Conservation (phyloP, 2,797 vertebrate genomes). For the Lagorchestes hirsutus region DNA sequence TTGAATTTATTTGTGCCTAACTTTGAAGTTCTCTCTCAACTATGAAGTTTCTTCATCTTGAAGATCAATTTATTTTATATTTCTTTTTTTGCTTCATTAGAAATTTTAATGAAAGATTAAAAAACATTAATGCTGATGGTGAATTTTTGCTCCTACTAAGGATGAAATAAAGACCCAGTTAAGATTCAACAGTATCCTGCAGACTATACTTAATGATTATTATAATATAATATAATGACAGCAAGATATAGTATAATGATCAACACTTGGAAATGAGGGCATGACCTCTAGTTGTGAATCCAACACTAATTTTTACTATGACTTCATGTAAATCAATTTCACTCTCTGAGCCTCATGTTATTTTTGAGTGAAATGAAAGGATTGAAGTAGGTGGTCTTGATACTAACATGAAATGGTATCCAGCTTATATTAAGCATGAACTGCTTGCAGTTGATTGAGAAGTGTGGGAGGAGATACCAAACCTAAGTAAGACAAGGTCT, state of each 20-base stretch:
- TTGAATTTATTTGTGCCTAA: not conserved
- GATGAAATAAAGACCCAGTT: not conserved
- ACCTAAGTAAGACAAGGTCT: not conserved
- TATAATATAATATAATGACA: not conserved
- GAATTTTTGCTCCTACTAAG: not conserved
- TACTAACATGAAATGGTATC: not conserved
- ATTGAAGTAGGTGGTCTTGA: fast-evolving
- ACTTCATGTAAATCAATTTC: not conserved
- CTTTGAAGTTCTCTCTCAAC: not conserved
- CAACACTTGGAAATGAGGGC: not conserved
- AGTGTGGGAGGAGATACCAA: not conserved
- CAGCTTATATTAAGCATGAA: not conserved
- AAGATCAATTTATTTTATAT: not conserved
- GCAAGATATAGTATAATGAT: not conserved
- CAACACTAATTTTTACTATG: not conserved
- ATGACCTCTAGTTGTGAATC: not conserved
- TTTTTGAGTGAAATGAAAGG: not conserved
- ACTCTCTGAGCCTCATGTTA: not conserved
- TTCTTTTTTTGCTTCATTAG: not conserved
- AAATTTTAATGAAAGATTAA: not conserved
- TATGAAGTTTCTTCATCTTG: not conserved
- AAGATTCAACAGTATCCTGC: not conserved
- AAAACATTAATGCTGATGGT: not conserved
- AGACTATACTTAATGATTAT: not conserved
- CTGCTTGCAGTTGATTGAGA: not conserved